Evolutionary conservation across 2,888 invertebrate genomes (phyloP), one percentile per base, ranked within the genome.

Genomic region (Lissocephala sabroskyi): DNA sequence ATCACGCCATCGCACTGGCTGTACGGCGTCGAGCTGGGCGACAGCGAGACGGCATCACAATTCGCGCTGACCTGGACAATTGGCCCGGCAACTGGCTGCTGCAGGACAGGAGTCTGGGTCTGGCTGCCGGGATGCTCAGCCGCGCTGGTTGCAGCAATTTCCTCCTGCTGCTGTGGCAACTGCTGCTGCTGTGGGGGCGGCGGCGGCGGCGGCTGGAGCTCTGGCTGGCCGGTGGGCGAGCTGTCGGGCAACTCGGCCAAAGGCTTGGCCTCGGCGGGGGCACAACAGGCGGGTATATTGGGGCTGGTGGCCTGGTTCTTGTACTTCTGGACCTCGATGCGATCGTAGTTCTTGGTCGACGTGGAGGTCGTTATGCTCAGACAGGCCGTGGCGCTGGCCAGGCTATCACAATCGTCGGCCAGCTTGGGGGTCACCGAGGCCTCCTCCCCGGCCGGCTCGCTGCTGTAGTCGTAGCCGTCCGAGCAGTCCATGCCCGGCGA

Each of bases 231-330:
- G n/a, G n/a, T n/a, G 1, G 43, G 43, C 29, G 40, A 23, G 16
- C 28, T 32, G 26, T 33, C 16, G 13, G 35, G 32, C 19, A 30
- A 32, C 9, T 43, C 33, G 30, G 35, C 5, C 1, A 53, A 61
- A n/a, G 59, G 36, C n/a, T 79, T 75, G 16, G 76, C 79, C 33
- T 75, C 70, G 18, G 59, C 64, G 9, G 42, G 52, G 5, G 61
- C 61, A 71, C 68, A 76, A 44, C 68, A 76, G 45, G 59, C 65
- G 11, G 85, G 85, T 65, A 85, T 84, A 52, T 85, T 85, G 48
- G 85, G 85, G 77, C 85, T 85, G 52, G 85, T 85, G 46, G 85
- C 84, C 71, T 85, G 85, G 57, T 84, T 81, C 60, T 84, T 85
- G 45, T 82, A 82, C 62, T 82, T 84, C 50, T 84, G 85, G 55